Percentiles rank a stretch among this genome's conserved stretches.
Evolutionary conservation across 2,888 invertebrate genomes (phyloP).

Genomic region (Campaea margaritaria): DNA sequence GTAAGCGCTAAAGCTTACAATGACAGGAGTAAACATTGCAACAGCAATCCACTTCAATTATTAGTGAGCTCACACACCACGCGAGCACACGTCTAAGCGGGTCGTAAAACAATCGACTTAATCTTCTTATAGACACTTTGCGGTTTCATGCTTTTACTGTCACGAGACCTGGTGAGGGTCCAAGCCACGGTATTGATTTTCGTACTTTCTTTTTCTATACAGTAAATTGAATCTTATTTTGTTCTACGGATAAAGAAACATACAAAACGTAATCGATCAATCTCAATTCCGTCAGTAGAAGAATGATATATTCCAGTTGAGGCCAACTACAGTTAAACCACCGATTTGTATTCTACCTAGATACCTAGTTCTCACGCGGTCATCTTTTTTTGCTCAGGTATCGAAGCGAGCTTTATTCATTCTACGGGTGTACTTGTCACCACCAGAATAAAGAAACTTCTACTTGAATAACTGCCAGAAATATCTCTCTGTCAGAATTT

Average conservation of each 20-base stretch:
- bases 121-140: slow-evolving; percentile 16
- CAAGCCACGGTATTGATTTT: slow-evolving; percentile 5
- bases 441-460: background rate
- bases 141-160: slow-evolving; percentile 22
- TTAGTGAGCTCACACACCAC: slow-evolving; percentile 48
- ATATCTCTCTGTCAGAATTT: too few relatives aligned
- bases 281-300: slow-evolving; percentile 17
- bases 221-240: slow-evolving; percentile 8
- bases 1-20: background rate
- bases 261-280: slow-evolving; percentile 3
- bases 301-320: background rate
- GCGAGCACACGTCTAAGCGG: slow-evolving; percentile 16
- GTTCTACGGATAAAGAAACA: background rate
- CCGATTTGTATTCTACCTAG: slow-evolving; percentile 14
- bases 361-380: slow-evolving; percentile 6
- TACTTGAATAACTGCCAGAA: background rate
- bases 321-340: background rate
- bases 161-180: slow-evolving; percentile 16
- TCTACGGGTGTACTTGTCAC: background rate
- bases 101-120: slow-evolving; percentile 23
- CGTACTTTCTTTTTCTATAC: slow-evolving; percentile 7
- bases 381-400: slow-evolving; percentile 7
- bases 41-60: slow-evolving; percentile 57
- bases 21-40: slow-evolving; percentile 44
- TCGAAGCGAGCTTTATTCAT: background rate